phyloP scores from a whole-genome alignment of 2,888 invertebrate genomes.

The Hipparchia sbordonii region DNA sequence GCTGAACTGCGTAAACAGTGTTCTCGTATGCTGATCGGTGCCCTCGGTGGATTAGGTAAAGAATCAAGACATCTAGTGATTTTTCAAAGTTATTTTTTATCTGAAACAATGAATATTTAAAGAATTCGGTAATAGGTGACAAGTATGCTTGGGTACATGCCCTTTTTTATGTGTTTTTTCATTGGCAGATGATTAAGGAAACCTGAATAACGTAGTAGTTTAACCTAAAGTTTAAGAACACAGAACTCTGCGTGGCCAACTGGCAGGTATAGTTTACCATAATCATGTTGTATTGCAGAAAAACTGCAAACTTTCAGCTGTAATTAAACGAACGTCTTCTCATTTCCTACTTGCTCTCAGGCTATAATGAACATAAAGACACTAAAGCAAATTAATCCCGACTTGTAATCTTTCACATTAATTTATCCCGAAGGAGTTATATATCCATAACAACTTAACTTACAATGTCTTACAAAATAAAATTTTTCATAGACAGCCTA shows the following conservation, averaged over 20 bases:
- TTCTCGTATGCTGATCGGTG: neutral
- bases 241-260: neutral
- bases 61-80: too few species aligned
- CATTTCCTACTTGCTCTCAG: neutral
- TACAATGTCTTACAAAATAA: slow-evolving; percentile 16
- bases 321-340: neutral
- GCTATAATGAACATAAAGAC: slow-evolving; percentile 18
- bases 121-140: too few species aligned
- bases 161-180: too few species aligned
- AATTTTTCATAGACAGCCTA: slow-evolving; percentile 47
- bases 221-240: too few species aligned
- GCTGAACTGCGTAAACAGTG: neutral
- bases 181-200: too few species aligned
- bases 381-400: slow-evolving; percentile 19
- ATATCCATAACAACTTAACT: slow-evolving; percentile 5
- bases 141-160: too few species aligned
- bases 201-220: too few species aligned
- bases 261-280: neutral
- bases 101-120: too few species aligned
- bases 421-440: slow-evolving; percentile 11
- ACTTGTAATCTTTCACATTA: slow-evolving; percentile 25
- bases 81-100: too few species aligned
- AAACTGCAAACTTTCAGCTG: neutral
- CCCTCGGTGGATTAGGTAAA: too few species aligned
- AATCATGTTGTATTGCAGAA: neutral